Evolutionary conservation across 2,888 invertebrate species (phyloP).

Genomic region (Dryobota labecula): DNA sequence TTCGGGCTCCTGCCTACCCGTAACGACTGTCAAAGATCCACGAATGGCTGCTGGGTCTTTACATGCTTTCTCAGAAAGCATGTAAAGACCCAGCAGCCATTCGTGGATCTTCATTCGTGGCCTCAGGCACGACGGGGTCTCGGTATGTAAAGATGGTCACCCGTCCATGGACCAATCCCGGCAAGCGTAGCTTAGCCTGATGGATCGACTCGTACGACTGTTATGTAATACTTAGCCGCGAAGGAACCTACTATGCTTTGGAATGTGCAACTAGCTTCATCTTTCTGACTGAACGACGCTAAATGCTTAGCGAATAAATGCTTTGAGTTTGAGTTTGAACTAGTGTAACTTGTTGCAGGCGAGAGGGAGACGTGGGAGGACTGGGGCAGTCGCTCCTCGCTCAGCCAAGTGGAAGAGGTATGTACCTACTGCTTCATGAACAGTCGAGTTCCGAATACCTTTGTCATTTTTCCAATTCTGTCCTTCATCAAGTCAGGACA

Average conservation of each 20-base stretch:
- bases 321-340: background rate
- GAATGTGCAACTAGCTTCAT: too few relatives aligned
- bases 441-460: background rate
- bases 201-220: background rate
- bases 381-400: constrained; percentile 84
- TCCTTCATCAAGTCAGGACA: too few relatives aligned
- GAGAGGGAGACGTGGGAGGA: constrained; percentile 85
- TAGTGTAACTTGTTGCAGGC: constrained; percentile 68
- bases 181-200: background rate
- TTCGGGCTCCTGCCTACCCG: background rate
- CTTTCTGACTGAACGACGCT: too few relatives aligned
- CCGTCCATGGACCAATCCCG: background rate
- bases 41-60: background rate
- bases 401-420: constrained; percentile 85
- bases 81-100: background rate
- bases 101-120: background rate
- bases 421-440: constrained; percentile 14
- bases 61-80: too few relatives aligned
- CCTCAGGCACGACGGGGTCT: too few relatives aligned
- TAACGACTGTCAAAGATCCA: background rate
- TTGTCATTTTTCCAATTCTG: too few relatives aligned
- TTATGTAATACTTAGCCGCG: too few relatives aligned
- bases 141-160: background rate
- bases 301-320: too few relatives aligned
- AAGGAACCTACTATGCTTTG: too few relatives aligned